phyloP scores from a whole-genome alignment of 2,888 invertebrate genomes.

The Mesorhabditis sp. region DNA sequence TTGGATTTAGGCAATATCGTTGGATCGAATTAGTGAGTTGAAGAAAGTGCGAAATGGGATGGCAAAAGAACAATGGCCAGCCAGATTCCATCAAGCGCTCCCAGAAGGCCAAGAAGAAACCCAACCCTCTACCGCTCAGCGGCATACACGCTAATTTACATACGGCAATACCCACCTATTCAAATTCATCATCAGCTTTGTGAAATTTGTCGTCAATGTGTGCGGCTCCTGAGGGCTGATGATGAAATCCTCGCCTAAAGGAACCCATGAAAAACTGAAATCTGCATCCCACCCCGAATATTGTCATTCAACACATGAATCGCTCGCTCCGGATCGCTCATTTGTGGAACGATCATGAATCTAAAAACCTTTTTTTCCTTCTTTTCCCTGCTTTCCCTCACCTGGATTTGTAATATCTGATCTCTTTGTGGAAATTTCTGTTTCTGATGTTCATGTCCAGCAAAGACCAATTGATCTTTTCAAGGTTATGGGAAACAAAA shows the following conservation, averaged over 20 bases:
- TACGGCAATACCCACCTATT: neutral
- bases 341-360: conserved; percentile 17
- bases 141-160: too few relatives aligned
- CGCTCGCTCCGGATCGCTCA: neutral
- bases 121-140: too few relatives aligned
- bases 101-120: too few relatives aligned
- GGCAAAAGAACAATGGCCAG: conserved; percentile 6
- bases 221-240: neutral
- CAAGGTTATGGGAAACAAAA: conserved; percentile 51
- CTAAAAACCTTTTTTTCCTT: conserved; percentile 10
- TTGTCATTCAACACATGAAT: neutral
- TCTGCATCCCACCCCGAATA: neutral
- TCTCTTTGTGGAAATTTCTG: conserved; percentile 43
- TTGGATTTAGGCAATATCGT: neutral
- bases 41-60: neutral
- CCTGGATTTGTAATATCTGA: conserved; percentile 46
- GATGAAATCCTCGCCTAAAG: neutral
- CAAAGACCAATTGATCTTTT: conserved; percentile 51
- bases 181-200: neutral
- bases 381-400: conserved; percentile 7
- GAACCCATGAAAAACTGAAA: neutral
- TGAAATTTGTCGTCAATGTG: conserved; percentile 1
- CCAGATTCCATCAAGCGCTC: neutral
- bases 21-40: conserved; percentile 4
- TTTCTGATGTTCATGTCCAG: conserved; percentile 41